Evolutionary conservation across 1,140 invertebrate genomes (phyloP).

Genomic region (Conus betulinus): DNA sequence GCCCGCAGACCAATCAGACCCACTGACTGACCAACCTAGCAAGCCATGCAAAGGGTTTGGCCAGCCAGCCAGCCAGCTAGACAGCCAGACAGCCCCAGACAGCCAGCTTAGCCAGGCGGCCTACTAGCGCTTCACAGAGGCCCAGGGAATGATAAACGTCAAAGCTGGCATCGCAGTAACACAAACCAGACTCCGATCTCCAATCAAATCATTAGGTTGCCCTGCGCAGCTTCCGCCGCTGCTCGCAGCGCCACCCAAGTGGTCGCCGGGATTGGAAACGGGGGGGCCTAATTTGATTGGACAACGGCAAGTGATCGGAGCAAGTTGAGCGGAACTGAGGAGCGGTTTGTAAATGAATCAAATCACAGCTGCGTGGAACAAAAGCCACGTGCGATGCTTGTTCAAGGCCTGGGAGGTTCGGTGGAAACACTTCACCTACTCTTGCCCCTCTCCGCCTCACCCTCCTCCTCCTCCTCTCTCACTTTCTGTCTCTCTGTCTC

Average conservation of each 20-base stretch:
- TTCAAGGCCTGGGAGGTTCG: background rate
- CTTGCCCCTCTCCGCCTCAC: too few relatives aligned
- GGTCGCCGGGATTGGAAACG: slow-evolving; percentile 13
- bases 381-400: slow-evolving; percentile 17
- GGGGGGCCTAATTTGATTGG: slow-evolving; percentile 16
- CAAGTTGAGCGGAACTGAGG: slow-evolving; percentile 6
- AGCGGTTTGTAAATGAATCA: slow-evolving; percentile 22
- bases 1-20: too few relatives aligned
- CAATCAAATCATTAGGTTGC: slow-evolving; percentile 25
- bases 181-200: slow-evolving; percentile 16
- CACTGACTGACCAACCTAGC: too few relatives aligned
- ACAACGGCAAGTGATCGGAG: slow-evolving; percentile 13
- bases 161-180: background rate
- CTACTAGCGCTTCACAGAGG: too few relatives aligned
- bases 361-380: slow-evolving; percentile 21
- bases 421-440: too few relatives aligned
- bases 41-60: too few relatives aligned
- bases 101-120: too few relatives aligned
- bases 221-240: slow-evolving; percentile 11
- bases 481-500: too few relatives aligned
- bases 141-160: slow-evolving; percentile 11
- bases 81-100: too few relatives aligned
- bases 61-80: too few relatives aligned
- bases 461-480: too few relatives aligned
- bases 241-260: slow-evolving; percentile 27